These are phyloP conservation scores for Poecilia gillii DNA, from an alignment of 2,797 vertebrate genomes.

Conservation along the genomic window DNA sequence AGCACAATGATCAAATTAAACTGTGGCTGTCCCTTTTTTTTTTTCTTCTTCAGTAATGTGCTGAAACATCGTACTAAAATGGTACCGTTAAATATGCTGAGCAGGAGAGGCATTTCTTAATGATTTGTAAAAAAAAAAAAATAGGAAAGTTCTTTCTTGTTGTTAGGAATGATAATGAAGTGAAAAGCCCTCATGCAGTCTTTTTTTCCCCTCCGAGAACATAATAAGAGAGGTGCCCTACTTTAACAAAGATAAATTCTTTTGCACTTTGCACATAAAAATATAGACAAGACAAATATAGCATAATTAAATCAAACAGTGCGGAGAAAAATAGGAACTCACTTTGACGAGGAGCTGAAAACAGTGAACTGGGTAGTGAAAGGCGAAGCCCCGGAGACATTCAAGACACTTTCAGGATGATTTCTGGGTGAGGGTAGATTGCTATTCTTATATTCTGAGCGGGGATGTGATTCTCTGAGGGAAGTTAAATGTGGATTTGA, in stretches of 20 bases:
- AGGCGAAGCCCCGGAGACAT: conserved; percentile 59
- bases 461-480: conserved; percentile 45
- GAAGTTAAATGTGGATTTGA: conserved; percentile 52
- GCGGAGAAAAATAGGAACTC: conserved; percentile 50
- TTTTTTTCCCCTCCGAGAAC: conserved; percentile 40
- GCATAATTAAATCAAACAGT: conserved; percentile 77
- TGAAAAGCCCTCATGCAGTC: conserved; percentile 58
- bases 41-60: conserved; percentile 55
- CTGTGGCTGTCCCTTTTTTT: conserved; percentile 44
- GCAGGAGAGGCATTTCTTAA: conserved; percentile 58
- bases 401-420: conserved; percentile 38
- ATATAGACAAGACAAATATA: conserved; percentile 75
- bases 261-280: conserved; percentile 56
- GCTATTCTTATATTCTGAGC: conserved; percentile 57
- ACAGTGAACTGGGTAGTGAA: conserved; percentile 62
- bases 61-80: conserved; percentile 63
- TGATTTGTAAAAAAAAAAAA: conserved; percentile 50
- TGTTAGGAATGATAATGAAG: conserved; percentile 71
- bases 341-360: conserved; percentile 49
- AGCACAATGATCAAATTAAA: conserved; percentile 35
- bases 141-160: conserved; percentile 49
- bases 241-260: conserved; percentile 71
- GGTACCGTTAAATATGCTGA: conserved; percentile 54
- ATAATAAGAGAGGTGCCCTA: conserved; percentile 78
- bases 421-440: conserved; percentile 54